Evolutionary conservation across 2,797 vertebrate species (phyloP).

Genomic region (Linurgus olivaceus): DNA sequence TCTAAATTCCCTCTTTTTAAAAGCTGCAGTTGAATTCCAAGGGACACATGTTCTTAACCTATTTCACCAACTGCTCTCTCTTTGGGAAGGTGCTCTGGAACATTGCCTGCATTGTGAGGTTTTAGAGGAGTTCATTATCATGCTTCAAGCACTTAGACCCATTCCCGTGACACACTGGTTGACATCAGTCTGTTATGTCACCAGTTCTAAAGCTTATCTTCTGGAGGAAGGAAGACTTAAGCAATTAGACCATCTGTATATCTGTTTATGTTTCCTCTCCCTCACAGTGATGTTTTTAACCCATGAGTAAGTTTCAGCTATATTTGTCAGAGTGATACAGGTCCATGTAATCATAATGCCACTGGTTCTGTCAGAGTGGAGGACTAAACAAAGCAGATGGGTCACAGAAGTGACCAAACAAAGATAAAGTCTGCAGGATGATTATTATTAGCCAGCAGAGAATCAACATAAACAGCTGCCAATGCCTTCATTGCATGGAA

Average conservation of each 20-base stretch:
- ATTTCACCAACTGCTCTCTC: neutral
- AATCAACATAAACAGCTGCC: neutral
- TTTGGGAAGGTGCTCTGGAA: constrained; percentile 46
- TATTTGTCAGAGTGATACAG: neutral
- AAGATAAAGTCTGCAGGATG: neutral
- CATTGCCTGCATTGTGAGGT: neutral
- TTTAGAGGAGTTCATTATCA: neutral
- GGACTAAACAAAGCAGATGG: neutral
- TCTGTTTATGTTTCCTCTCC: neutral
- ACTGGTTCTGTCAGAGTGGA: neutral
- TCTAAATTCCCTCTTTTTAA: neutral
- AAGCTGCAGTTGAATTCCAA: constrained; percentile 15
- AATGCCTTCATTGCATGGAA: neutral
- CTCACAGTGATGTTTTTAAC: neutral
- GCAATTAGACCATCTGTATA: neutral
- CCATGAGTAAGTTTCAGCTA: neutral
- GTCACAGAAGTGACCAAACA: neutral
- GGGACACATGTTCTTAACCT: neutral
- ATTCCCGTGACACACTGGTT: neutral
- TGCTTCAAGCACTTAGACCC: neutral
- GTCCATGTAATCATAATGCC: neutral
- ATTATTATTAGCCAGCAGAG: neutral
- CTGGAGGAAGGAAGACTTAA: neutral
- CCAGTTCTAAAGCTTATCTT: neutral
- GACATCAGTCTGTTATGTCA: neutral